phyloP scores from a whole-genome alignment of 2,113 vertebrate genomes.

The Anas platyrhynchos region DNA sequence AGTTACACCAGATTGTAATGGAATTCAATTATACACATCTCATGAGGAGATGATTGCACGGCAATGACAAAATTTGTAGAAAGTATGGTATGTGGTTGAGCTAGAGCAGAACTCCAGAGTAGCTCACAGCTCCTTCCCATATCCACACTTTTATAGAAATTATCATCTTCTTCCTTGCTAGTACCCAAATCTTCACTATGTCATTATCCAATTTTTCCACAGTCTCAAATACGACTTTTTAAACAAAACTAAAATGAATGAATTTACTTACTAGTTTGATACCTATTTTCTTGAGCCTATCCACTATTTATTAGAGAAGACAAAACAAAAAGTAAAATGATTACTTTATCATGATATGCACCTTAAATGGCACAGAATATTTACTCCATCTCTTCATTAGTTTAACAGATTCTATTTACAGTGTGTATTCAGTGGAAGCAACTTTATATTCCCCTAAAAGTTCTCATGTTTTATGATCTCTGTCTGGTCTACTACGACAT shows the following conservation, averaged over 20 bases:
- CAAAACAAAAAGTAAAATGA: background rate
- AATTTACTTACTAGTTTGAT: background rate
- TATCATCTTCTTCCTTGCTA: background rate
- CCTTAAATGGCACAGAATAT: background rate
- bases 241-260: background rate
- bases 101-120: background rate
- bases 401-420: background rate
- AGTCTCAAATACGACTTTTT: background rate
- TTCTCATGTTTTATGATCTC: background rate
- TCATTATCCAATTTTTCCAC: background rate
- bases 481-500: background rate
- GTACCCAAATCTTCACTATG: background rate
- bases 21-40: background rate
- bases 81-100: background rate
- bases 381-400: background rate
- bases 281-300: background rate
- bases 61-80: background rate
- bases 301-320: background rate
- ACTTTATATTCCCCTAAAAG: background rate
- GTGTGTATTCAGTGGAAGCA: background rate
- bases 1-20: background rate
- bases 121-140: background rate
- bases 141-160: background rate
- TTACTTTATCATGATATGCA: background rate
- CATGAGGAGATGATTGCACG: background rate